Percentiles rank a stretch among this genome's conserved stretches.
Conservation (phyloP, 2,113 vertebrate species). For the Takifugu bimaculatus region DNA sequence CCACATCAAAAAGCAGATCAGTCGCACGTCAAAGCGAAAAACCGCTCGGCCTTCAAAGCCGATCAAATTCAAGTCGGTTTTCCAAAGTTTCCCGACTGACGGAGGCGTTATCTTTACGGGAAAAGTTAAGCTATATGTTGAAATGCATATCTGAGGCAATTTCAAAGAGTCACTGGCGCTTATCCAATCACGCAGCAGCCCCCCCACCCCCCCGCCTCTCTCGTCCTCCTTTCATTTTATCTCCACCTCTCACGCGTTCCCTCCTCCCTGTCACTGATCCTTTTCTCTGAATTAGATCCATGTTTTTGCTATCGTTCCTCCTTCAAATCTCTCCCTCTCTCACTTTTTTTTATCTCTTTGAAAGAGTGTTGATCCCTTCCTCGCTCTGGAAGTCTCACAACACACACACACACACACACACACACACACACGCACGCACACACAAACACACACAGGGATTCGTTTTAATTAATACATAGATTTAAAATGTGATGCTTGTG, state of each 20-base stretch:
- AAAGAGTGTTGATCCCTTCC: slow-evolving; percentile 57
- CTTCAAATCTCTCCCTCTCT: slow-evolving; percentile 24
- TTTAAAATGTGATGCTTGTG: slow-evolving; percentile 64
- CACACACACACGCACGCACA: slow-evolving; percentile 13
- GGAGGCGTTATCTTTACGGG: slow-evolving; percentile 56
- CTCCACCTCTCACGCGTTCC: slow-evolving; percentile 61
- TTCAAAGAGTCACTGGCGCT: slow-evolving; percentile 69
- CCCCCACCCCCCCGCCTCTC: not conserved
- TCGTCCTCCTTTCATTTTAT: slow-evolving; percentile 48
- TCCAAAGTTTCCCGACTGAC: slow-evolving; percentile 44
- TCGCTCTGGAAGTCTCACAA: slow-evolving; percentile 49
- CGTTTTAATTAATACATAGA: slow-evolving; percentile 69
- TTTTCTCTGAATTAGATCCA: slow-evolving; percentile 59
- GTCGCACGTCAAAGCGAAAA: slow-evolving; percentile 17
- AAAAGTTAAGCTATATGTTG: slow-evolving; percentile 54
- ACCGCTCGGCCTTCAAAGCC: slow-evolving; percentile 6
- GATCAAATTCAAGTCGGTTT: slow-evolving; percentile 36
- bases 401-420: slow-evolving; percentile 20
- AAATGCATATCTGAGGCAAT: slow-evolving; percentile 60
- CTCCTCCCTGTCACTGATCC: slow-evolving; percentile 33
- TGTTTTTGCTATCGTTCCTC: slow-evolving; percentile 49
- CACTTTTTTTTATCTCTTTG: slow-evolving; percentile 45
- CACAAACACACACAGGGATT: slow-evolving; percentile 21
- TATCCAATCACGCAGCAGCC: slow-evolving; percentile 69
- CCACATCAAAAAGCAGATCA: slow-evolving; percentile 31